Conservation (phyloP, 2,113 vertebrate species). For the Scomber japonicus region DNA sequence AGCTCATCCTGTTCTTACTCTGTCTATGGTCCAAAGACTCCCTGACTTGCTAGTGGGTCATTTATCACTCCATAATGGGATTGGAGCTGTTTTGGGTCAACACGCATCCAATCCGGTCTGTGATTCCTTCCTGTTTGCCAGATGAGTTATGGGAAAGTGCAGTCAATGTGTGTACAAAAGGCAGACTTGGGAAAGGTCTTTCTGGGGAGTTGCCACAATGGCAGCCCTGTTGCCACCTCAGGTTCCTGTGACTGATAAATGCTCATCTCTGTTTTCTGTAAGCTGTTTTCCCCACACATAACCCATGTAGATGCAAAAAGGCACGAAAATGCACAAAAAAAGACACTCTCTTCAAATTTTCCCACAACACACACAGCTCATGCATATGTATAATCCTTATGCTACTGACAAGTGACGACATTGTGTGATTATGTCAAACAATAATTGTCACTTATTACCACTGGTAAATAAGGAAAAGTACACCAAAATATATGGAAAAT, state of each 20-base stretch:
- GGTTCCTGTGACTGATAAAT: conserved; percentile 59
- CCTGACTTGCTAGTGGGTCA: conserved; percentile 65
- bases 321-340: background rate
- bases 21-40: conserved; percentile 58
- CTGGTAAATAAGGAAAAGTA: background rate
- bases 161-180: conserved; percentile 62
- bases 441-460: background rate
- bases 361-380: background rate
- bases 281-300: conserved; percentile 27
- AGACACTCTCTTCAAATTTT: background rate
- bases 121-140: conserved; percentile 75
- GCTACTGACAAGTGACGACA: background rate
- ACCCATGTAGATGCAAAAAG: conserved; percentile 32
- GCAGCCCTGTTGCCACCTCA: conserved; percentile 54
- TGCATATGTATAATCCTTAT: background rate
- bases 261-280: conserved; percentile 56
- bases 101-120: conserved; percentile 67
- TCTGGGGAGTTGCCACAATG: conserved; percentile 54
- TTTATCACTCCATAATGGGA: conserved; percentile 80
- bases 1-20: conserved; percentile 57
- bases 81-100: conserved; percentile 75
- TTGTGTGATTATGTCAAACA: background rate
- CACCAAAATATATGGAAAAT: background rate
- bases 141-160: conserved; percentile 73
- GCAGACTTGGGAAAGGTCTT: conserved; percentile 64